Conservation (phyloP, 2,888 invertebrate genomes). For the Melanostoma mellinum region DNA sequence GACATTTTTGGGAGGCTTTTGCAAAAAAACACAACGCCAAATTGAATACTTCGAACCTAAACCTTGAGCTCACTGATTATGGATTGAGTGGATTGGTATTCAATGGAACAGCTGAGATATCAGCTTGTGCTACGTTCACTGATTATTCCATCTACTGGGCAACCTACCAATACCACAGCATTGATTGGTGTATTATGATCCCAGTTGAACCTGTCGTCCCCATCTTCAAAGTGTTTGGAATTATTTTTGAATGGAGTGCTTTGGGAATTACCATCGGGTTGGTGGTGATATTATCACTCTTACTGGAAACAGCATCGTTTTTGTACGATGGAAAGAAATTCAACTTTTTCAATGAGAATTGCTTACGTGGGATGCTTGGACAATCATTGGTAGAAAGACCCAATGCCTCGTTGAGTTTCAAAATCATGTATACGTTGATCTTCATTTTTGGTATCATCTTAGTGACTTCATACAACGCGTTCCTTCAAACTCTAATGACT, state of each 20-base stretch:
- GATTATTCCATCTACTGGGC: slow-evolving; percentile 65
- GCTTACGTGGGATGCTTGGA: no score
- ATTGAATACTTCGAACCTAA: slow-evolving; percentile 56
- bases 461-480: no score
- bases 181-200: slow-evolving; percentile 77
- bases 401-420: no score
- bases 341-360: no score
- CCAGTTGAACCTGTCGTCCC: slow-evolving; percentile 78
- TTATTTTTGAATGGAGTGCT: slow-evolving; percentile 75
- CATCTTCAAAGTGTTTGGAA: slow-evolving; percentile 75
- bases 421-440: no score
- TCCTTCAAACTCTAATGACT: no score
- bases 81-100: slow-evolving; percentile 74
- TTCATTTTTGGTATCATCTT: no score
- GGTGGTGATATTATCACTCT: slow-evolving; percentile 74
- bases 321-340: neutral
- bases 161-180: slow-evolving; percentile 76
- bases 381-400: no score
- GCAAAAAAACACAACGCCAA: slow-evolving; percentile 76
- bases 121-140: slow-evolving; percentile 73
- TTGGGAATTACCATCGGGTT: slow-evolving; percentile 74
- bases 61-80: slow-evolving; percentile 63
- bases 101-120: slow-evolving; percentile 76
- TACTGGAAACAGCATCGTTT: slow-evolving; percentile 74
- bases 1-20: slow-evolving; percentile 76